Conservation (phyloP, 2,113 vertebrate genomes). For the Tinamus guttatus region DNA sequence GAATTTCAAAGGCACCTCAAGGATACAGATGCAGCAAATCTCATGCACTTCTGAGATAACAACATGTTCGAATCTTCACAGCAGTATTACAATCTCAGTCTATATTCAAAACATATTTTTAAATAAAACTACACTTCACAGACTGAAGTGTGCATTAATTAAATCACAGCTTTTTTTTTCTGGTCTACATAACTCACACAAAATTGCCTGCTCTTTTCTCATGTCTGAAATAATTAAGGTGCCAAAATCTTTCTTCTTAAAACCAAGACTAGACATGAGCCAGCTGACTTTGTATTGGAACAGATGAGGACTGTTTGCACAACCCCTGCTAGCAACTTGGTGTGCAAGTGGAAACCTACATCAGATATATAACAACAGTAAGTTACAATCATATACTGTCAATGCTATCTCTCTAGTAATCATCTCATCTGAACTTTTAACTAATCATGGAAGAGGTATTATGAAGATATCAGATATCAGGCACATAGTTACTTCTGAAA, state of each 20-base stretch:
- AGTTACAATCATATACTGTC: background rate
- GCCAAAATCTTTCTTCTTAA: background rate
- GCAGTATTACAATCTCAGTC: background rate
- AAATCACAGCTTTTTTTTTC: background rate
- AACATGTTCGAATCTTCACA: background rate
- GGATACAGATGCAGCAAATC: background rate
- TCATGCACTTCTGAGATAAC: background rate
- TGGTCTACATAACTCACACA: background rate
- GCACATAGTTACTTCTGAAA: rapidly evolving
- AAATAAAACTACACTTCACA: background rate
- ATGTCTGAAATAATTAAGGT: background rate
- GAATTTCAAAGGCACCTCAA: background rate
- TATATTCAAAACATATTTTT: background rate
- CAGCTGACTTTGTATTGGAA: background rate
- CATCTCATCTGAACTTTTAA: background rate
- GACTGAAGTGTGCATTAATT: background rate
- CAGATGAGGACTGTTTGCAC: background rate
- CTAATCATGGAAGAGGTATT: background rate
- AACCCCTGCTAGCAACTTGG: rapidly evolving
- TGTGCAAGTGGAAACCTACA: background rate
- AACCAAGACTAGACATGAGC: background rate
- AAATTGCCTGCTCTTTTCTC: background rate
- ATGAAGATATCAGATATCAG: background rate
- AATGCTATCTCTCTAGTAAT: background rate
- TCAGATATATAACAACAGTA: background rate